A percentile compares a stretch with the other conserved stretches of the same genome.
Conservation (phyloP, 2,113 vertebrate genomes). For the Strix aluco region DNA sequence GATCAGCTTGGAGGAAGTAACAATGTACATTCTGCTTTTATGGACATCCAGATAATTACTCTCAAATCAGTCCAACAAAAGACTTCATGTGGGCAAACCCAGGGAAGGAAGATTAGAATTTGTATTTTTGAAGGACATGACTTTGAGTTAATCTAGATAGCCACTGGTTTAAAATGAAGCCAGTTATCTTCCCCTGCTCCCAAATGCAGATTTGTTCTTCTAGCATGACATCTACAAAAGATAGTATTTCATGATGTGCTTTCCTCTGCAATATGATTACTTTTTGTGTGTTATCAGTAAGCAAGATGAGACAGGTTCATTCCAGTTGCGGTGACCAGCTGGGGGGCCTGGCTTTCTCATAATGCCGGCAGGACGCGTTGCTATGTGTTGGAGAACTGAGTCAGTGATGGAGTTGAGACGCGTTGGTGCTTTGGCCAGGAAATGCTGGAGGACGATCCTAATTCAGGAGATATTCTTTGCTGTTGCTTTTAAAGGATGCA, state of each 20-base stretch:
- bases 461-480: background rate
- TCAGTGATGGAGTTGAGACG: background rate
- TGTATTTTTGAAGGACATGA: background rate
- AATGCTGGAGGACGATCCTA: background rate
- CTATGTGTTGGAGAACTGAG: background rate
- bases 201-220: background rate
- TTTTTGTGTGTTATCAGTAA: background rate
- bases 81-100: background rate
- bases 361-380: accelerated
- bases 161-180: background rate
- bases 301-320: background rate
- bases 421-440: background rate
- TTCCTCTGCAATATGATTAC: background rate
- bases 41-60: background rate
- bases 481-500: background rate
- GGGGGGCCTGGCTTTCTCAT: background rate
- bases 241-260: background rate
- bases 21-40: background rate
- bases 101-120: background rate
- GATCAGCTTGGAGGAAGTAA: background rate
- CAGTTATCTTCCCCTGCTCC: background rate
- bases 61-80: background rate
- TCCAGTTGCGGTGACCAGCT: too few species aligned
- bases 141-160: background rate
- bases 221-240: background rate